Evolutionary conservation across 2,113 vertebrate species (phyloP).

Genomic region (Gasterosteus nipponicus): DNA sequence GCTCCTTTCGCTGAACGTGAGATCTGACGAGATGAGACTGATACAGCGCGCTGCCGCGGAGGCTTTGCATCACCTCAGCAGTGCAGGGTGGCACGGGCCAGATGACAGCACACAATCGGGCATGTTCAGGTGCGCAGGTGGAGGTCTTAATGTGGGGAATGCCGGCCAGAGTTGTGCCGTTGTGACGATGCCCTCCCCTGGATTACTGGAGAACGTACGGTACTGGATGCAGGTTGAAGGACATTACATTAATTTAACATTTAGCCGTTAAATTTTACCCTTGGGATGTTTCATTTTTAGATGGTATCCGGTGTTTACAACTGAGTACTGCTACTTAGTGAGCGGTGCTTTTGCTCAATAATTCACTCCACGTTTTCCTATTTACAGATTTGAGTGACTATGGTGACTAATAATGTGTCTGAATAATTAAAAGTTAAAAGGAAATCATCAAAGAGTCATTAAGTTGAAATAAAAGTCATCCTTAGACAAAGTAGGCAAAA

Average conservation of each 20-base stretch:
- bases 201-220: neutral
- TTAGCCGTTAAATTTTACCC: neutral
- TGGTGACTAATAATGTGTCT: neutral
- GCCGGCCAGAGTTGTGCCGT: neutral
- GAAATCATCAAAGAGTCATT: neutral
- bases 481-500: neutral
- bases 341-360: neutral
- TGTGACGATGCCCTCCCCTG: neutral
- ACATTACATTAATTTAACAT: too few species aligned
- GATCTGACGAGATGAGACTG: conserved; percentile 20
- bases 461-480: neutral
- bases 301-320: neutral
- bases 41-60: conserved; percentile 6
- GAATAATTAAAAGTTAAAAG: neutral
- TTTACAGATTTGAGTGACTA: conserved; percentile 3
- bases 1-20: neutral
- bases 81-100: neutral
- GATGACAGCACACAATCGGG: neutral
- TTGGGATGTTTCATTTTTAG: neutral
- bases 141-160: neutral
- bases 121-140: neutral
- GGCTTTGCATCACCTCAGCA: neutral
- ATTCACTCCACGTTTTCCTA: neutral
- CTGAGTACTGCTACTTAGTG: neutral
- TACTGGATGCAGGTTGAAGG: neutral